phyloP scores from a whole-genome alignment of 2,888 invertebrate genomes.

The Lepetodrilus schrolli region DNA sequence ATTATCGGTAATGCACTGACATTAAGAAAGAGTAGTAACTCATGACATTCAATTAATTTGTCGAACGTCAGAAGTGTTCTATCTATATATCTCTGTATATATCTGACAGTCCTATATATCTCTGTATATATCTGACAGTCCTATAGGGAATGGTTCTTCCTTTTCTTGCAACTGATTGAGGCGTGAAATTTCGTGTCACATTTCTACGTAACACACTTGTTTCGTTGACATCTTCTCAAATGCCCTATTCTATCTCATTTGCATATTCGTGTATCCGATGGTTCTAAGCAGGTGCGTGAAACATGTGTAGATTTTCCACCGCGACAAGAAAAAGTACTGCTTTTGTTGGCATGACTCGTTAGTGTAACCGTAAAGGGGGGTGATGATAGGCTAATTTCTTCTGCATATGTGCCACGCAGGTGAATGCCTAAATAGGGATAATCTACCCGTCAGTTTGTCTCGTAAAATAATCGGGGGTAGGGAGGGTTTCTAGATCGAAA shows the following conservation, averaged over 20 bases:
- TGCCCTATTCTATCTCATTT: background rate
- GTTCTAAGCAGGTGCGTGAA: background rate
- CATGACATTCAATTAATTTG: no score
- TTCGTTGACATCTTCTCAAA: background rate
- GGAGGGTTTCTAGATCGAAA: background rate
- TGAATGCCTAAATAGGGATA: background rate
- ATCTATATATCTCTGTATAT: no score
- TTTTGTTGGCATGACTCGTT: background rate
- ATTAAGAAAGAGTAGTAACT: no score
- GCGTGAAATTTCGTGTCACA: constrained; percentile 20
- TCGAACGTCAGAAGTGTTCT: no score
- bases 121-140: no score
- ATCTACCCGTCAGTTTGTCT: background rate
- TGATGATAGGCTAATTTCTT: background rate
- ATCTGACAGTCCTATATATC: no score
- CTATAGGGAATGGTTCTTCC: no score
- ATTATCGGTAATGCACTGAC: no score
- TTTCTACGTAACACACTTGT: background rate
- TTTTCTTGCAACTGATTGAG: background rate
- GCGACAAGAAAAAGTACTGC: background rate
- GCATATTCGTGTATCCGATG: background rate
- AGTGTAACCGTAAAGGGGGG: background rate
- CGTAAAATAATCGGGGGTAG: background rate
- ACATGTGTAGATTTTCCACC: background rate
- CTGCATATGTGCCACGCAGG: background rate